A percentile compares a stretch with the other conserved stretches of the same genome.
Conservation (phyloP, 2,113 vertebrate species). For the Phalacrocorax aristotelis region DNA sequence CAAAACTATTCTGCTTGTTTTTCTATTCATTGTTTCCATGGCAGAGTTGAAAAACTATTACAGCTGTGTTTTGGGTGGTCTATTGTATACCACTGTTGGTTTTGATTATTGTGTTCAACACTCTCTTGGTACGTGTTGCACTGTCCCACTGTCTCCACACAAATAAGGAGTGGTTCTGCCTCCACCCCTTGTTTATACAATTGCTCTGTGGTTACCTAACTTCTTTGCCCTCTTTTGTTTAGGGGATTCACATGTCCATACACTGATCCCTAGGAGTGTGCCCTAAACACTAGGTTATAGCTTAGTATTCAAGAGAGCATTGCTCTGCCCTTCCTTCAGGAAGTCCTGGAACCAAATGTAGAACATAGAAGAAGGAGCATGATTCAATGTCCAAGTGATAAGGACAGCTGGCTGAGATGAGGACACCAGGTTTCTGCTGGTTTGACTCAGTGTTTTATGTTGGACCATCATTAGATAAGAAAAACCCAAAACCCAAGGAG, state of each 20-base stretch:
- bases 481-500: not conserved
- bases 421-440: not conserved
- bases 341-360: not conserved
- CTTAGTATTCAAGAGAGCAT: not conserved
- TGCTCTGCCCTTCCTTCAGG: not conserved
- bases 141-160: constrained; percentile 10
- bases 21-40: constrained; percentile 45
- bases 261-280: accelerated
- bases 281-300: not conserved
- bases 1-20: constrained; percentile 27
- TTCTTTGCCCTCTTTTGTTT: not conserved
- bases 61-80: constrained; percentile 67
- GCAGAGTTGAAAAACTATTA: constrained; percentile 38
- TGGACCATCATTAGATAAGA: not conserved
- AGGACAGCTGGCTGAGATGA: not conserved
- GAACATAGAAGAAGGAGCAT: not conserved
- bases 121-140: constrained; percentile 14
- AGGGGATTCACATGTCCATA: not conserved
- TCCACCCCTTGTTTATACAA: not conserved
- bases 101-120: constrained; percentile 52
- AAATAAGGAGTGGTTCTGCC: constrained; percentile 37
- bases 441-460: not conserved
- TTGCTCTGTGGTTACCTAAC: not conserved
- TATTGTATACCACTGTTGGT: constrained; percentile 53
- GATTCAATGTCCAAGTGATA: not conserved